Evolutionary conservation across 2,797 vertebrate species (phyloP).

Genomic region (Neosilurus hyrtlii): DNA sequence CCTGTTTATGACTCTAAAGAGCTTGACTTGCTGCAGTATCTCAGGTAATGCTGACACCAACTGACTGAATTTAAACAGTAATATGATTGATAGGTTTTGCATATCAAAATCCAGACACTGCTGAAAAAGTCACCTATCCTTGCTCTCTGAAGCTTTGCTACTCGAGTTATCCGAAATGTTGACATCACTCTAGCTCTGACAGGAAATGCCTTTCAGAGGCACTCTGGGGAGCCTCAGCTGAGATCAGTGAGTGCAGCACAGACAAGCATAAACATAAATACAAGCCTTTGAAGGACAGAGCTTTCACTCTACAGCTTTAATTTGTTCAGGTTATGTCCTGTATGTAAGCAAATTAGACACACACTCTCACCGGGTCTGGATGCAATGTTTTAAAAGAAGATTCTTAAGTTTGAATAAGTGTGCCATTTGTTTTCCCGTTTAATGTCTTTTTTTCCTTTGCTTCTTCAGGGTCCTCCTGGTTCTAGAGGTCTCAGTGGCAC

Average conservation of each 20-base stretch:
- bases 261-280: slow-evolving; percentile 50
- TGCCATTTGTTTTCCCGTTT: slow-evolving; percentile 29
- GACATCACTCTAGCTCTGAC: slow-evolving; percentile 44
- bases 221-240: slow-evolving; percentile 23
- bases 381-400: slow-evolving; percentile 26
- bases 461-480: slow-evolving; percentile 81
- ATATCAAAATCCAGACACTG: slow-evolving; percentile 32
- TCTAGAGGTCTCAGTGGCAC: slow-evolving; percentile 75
- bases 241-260: slow-evolving; percentile 34
- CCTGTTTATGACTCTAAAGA: slow-evolving; percentile 16
- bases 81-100: neutral
- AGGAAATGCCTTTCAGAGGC: slow-evolving; percentile 51
- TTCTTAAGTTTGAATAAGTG: slow-evolving; percentile 11
- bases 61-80: slow-evolving; percentile 18
- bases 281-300: slow-evolving; percentile 38
- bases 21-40: slow-evolving; percentile 4
- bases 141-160: slow-evolving; percentile 22
- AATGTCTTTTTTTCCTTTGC: slow-evolving; percentile 19
- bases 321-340: slow-evolving; percentile 41
- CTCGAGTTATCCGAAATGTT: slow-evolving; percentile 24
- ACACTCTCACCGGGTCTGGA: slow-evolving; percentile 12
- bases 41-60: slow-evolving; percentile 16
- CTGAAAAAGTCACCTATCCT: neutral
- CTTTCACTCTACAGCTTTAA: slow-evolving; percentile 33
- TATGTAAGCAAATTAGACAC: slow-evolving; percentile 33